A percentile compares a stretch with the other conserved stretches of the same genome.
phyloP scores from a whole-genome alignment of 2,888 invertebrate species.

The Himalopsyche tibetana region DNA sequence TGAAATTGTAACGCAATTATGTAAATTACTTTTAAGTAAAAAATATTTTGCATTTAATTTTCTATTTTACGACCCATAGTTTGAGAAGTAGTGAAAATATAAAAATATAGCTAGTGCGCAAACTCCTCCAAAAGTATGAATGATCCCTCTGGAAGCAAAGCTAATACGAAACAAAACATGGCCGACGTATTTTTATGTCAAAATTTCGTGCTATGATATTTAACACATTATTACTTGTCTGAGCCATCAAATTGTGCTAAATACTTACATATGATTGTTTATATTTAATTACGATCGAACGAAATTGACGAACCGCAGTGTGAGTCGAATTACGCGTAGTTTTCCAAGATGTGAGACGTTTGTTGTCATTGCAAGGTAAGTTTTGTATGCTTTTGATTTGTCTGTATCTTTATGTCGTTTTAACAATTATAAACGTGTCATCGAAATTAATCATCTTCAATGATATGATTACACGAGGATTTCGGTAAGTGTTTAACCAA shows the following conservation, averaged over 20 bases:
- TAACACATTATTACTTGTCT: not conserved
- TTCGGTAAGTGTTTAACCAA: not conserved
- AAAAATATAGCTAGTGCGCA: slow-evolving; percentile 40
- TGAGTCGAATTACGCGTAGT: slow-evolving; percentile 40
- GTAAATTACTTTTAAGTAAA: too few relatives aligned
- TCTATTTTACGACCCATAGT: not conserved
- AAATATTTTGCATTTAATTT: not conserved
- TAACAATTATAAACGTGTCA: slow-evolving; percentile 10
- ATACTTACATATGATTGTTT: not conserved
- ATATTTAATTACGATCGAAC: slow-evolving; percentile 29
- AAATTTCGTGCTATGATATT: slow-evolving; percentile 52
- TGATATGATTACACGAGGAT: not conserved
- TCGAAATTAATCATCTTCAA: slow-evolving; percentile 37
- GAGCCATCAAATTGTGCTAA: not conserved
- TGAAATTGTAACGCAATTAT: too few relatives aligned
- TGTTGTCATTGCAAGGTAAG: slow-evolving; percentile 56
- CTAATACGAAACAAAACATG: slow-evolving; percentile 50
- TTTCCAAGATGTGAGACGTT: slow-evolving; percentile 54
- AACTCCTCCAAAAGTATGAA: slow-evolving; percentile 48
- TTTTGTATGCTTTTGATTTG: slow-evolving; percentile 29
- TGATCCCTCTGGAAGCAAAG: slow-evolving; percentile 51
- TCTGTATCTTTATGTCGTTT: slow-evolving; percentile 19
- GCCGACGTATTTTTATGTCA: slow-evolving; percentile 61
- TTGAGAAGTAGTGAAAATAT: not conserved
- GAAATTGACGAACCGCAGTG: slow-evolving; percentile 11